Percentiles rank a stretch among this genome's conserved stretches.
Evolutionary conservation across 2,797 vertebrate species (phyloP).

Genomic region (Anisognathus igniventris): DNA sequence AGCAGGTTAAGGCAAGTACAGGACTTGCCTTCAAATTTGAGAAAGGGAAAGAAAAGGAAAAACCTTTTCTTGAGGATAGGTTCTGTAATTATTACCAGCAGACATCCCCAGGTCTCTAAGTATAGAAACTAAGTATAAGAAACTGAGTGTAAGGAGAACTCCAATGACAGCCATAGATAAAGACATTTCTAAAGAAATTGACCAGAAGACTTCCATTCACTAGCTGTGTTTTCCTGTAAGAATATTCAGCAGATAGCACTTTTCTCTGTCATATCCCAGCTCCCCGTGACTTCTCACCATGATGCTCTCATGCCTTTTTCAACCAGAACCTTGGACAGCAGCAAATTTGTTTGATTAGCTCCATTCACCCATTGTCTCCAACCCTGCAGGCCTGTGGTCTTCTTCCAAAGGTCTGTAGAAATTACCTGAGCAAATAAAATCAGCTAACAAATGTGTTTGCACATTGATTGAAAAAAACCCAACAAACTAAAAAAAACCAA

Average conservation of each 20-base stretch:
- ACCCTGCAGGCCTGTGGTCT: accelerated
- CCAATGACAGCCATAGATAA: neutral
- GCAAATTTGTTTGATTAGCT: neutral
- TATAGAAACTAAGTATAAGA: neutral
- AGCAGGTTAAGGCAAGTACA: neutral
- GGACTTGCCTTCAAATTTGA: neutral
- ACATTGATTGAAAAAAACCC: neutral
- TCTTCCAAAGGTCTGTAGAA: neutral
- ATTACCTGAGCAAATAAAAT: neutral
- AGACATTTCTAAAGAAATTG: neutral
- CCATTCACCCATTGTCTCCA: neutral
- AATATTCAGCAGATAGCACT: neutral
- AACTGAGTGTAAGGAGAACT: neutral
- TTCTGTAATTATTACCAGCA: neutral
- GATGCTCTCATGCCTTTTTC: neutral
- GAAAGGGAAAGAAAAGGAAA: neutral
- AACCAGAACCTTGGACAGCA: neutral
- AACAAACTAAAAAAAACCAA: neutral
- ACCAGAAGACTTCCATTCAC: neutral
- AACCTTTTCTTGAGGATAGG: neutral
- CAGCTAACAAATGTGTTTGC: neutral
- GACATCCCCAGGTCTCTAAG: neutral
- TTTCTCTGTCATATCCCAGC: neutral
- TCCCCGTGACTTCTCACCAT: neutral
- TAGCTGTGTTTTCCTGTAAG: neutral